Percentiles rank a stretch among this genome's conserved stretches.
These are phyloP conservation scores for Chloroceryle inda DNA, from an alignment of 2,797 vertebrate species.

Conservation along the genomic window DNA sequence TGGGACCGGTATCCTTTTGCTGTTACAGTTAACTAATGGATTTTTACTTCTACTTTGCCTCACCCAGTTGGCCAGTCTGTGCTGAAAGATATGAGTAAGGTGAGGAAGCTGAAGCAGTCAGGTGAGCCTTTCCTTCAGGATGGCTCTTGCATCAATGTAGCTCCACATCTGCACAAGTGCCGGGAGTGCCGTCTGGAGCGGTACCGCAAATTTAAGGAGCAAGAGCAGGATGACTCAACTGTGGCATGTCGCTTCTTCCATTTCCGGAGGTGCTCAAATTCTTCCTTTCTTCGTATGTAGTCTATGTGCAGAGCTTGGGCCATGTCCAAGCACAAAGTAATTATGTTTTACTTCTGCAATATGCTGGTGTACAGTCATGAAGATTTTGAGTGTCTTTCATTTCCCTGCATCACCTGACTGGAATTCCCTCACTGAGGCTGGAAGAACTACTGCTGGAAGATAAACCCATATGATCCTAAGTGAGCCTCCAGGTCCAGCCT, in stretches of 20 bases:
- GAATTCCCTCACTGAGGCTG: background rate
- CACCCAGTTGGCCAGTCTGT: constrained; percentile 94
- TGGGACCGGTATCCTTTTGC: background rate
- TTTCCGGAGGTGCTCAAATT: constrained; percentile 90
- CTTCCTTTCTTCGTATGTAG: constrained; percentile 10
- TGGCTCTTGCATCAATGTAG: constrained; percentile 98
- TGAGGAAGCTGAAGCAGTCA: constrained; percentile 96
- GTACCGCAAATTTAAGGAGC: constrained; percentile 95
- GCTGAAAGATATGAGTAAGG: constrained; percentile 96
- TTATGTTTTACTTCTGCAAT: background rate
- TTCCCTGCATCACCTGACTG: background rate
- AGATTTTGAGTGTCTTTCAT: background rate
- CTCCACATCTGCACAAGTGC: constrained; percentile 98
- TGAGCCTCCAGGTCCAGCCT: background rate
- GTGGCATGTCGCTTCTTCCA: constrained; percentile 99
- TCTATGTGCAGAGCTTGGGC: background rate
- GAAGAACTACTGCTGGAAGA: background rate
- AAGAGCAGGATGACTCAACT: constrained; percentile 96
- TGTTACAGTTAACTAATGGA: constrained; percentile 4
- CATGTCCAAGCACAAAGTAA: background rate
- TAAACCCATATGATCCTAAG: background rate
- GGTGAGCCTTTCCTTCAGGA: constrained; percentile 98
- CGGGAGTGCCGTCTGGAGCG: constrained; percentile 96
- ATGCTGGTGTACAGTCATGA: background rate
- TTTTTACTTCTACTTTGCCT: constrained; percentile 47